These are phyloP conservation scores for Criorhina ranunculi DNA, from an alignment of 2,888 invertebrate genomes.

Conservation along the genomic window DNA sequence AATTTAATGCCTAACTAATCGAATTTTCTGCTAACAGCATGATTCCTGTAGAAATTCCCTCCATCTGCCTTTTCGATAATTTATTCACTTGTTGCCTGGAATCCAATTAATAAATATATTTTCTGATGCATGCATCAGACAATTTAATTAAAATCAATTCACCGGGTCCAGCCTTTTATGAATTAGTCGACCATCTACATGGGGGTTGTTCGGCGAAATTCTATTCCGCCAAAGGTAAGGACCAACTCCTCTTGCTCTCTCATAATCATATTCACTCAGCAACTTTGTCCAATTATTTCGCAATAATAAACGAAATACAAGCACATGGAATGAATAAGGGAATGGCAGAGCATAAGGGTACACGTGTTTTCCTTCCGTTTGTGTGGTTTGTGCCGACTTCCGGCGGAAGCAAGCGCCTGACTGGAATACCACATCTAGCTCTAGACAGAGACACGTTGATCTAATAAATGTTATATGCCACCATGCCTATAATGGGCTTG, in stretches of 20 bases:
- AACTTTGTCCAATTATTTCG: background rate
- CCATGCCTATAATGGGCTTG: conserved; percentile 21
- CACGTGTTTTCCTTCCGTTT: background rate
- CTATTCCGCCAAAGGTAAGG: background rate
- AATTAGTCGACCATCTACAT: background rate
- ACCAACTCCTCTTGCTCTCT: background rate
- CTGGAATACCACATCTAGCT: background rate
- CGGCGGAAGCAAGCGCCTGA: background rate
- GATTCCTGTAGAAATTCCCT: no score
- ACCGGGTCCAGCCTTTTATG: no score
- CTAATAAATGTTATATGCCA: conserved; percentile 53
- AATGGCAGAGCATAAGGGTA: background rate
- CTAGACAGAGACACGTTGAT: conserved; percentile 25
- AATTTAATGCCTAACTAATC: no score
- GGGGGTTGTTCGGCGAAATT: no score
- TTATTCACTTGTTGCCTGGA: no score
- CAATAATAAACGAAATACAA: conserved; percentile 16
- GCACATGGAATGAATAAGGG: background rate
- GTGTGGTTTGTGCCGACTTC: conserved; percentile 7
- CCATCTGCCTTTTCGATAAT: no score
- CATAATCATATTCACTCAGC: background rate
- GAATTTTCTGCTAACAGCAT: no score
- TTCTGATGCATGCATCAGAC: background rate
- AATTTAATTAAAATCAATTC: background rate
- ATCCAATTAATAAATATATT: background rate